Evolutionary conservation across 2,113 vertebrate genomes (phyloP).

Genomic region (Cochlearius cochlearius): DNA sequence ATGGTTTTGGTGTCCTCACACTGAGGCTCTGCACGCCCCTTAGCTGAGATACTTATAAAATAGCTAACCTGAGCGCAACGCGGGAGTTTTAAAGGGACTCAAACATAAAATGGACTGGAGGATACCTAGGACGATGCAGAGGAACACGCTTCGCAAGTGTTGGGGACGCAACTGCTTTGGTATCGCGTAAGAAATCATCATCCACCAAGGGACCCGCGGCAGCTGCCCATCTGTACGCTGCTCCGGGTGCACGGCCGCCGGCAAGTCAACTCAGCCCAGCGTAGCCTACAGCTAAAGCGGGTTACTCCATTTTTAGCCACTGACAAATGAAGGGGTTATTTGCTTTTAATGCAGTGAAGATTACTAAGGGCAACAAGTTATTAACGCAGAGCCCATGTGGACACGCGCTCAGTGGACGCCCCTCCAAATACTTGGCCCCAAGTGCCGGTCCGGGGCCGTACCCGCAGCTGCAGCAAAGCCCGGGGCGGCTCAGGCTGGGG

Average conservation of each 20-base stretch:
- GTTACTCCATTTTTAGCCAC: background rate
- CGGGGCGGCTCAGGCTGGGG: rapidly evolving
- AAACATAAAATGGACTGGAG: background rate
- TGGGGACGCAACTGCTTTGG: background rate
- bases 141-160: background rate
- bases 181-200: rapidly evolving
- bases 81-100: background rate
- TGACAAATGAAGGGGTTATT: background rate
- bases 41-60: background rate
- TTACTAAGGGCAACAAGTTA: background rate
- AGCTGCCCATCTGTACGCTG: background rate
- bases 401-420: rapidly evolving
- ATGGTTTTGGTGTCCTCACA: background rate
- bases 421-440: background rate
- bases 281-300: background rate
- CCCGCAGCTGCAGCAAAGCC: background rate
- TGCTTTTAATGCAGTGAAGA: background rate
- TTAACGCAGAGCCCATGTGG: rapidly evolving
- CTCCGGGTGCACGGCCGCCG: rapidly evolving
- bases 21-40: background rate
- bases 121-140: background rate
- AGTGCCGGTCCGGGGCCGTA: rapidly evolving
- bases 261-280: background rate
- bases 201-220: rapidly evolving
- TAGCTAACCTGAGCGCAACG: background rate